phyloP scores from a whole-genome alignment of 2,113 vertebrate genomes.

The Festucalex cinctus region DNA sequence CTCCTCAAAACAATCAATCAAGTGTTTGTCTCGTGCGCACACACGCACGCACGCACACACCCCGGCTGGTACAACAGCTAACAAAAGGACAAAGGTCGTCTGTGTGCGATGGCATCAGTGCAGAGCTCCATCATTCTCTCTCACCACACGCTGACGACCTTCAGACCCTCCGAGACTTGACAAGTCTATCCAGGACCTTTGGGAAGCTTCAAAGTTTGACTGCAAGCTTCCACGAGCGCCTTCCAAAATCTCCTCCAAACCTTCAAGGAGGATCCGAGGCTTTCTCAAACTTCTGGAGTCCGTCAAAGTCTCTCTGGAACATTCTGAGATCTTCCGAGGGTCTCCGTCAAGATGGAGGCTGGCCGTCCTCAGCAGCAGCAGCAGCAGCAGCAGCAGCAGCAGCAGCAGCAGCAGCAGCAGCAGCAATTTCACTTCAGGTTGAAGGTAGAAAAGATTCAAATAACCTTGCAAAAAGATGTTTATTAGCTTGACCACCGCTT shows the following conservation, averaged over 20 bases:
- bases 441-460: constrained; percentile 46
- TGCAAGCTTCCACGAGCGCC: neutral
- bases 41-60: neutral
- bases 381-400: constrained; percentile 52
- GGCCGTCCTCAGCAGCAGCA: constrained; percentile 55
- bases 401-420: constrained; percentile 32
- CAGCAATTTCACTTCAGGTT: constrained; percentile 46
- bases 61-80: constrained; percentile 62
- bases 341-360: constrained; percentile 55
- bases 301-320: neutral
- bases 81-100: constrained; percentile 59
- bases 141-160: neutral
- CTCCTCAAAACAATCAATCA: neutral
- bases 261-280: neutral
- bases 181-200: constrained; percentile 6
- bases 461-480: neutral
- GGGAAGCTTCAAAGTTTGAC: neutral
- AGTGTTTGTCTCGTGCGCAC: neutral
- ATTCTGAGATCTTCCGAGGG: constrained; percentile 1
- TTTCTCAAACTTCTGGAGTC: neutral
- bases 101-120: constrained; percentile 37
- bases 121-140: constrained; percentile 34
- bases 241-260: neutral
- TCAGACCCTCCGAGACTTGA: constrained; percentile 12
- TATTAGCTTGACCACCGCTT: neutral